Conservation (phyloP, 2,113 vertebrate genomes). For the Pterocles orientalis region DNA sequence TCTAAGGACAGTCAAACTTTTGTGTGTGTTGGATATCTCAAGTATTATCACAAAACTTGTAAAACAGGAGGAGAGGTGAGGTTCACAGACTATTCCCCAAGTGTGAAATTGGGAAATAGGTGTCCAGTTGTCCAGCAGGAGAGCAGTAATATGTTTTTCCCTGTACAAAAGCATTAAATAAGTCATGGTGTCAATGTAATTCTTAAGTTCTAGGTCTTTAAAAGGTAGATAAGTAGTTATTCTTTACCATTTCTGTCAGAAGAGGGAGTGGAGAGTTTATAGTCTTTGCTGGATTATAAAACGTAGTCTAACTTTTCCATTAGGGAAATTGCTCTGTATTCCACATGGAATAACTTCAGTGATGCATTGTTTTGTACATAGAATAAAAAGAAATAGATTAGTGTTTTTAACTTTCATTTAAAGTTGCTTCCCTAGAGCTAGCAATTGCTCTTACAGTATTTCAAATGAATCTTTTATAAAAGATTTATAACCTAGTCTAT, state of each 20-base stretch:
- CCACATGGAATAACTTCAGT: constrained; percentile 36
- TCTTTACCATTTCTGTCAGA: background rate
- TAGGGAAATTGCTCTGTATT: constrained; percentile 24
- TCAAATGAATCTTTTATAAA: constrained; percentile 47
- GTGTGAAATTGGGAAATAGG: background rate
- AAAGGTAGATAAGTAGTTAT: background rate
- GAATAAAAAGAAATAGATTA: constrained; percentile 45
- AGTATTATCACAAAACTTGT: background rate
- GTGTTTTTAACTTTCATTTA: constrained; percentile 57
- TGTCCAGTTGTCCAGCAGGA: background rate
- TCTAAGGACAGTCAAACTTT: background rate
- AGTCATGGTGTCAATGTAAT: background rate
- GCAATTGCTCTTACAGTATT: background rate
- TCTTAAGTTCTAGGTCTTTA: background rate
- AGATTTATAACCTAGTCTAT: constrained; percentile 36
- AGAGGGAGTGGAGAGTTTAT: background rate
- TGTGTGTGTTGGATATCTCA: background rate
- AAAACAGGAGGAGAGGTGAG: background rate
- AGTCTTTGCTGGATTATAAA: background rate
- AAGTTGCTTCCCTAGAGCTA: constrained; percentile 47
- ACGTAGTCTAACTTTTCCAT: constrained; percentile 56
- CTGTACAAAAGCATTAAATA: background rate
- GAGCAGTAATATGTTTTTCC: background rate
- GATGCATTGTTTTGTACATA: constrained; percentile 45
- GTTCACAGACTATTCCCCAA: background rate